Evolutionary conservation across 2,113 vertebrate species (phyloP), one percentile per base, ranked within the genome.

Genomic region (Dissostichus mawsoni): DNA sequence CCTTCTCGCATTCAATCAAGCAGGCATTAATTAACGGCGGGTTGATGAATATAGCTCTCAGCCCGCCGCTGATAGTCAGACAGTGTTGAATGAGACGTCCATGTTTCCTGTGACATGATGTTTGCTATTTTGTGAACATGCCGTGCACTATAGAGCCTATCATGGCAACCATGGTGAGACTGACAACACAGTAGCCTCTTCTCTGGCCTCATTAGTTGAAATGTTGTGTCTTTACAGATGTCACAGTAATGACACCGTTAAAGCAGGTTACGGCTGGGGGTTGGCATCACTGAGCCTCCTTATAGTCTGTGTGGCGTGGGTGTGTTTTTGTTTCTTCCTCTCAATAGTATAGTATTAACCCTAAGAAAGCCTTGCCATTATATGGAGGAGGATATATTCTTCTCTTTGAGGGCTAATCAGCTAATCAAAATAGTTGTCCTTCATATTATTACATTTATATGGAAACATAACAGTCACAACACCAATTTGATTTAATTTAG

Each of bases 1-100:
- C 83, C 84, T 62, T 67, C 74, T 70, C 18, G 57, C 80, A 80
- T 89, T 94, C 90, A 94, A 86, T 93, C 91, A 90, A 59, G 88
- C 75, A 87, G 90, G 74, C 90, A 83, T 92, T 92, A 92, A 94
- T 94, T 93, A 94, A 84, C 62, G 45, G 55, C 80, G 76, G 72
- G 71, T 81, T 90, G 92, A 92, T 92, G 82, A 92, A 94, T 87
- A 81, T 68, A 78, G 87, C 84, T 84, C 87, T 93, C 86, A 87
- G 9, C 81, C 45, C 47, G 18, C 36, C 44, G 74, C 81, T 76
- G 87, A 85, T 84, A 77, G 72, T 56, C 80, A 69, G 73, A 13
- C 76, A 51, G 70, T 52, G 69, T 48, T 81, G 82, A 91, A 90
- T 82, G 87, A 89, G 83, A 80, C 25, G 12, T 76, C 79, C 36